Evolutionary conservation across 1,140 invertebrate genomes (phyloP).

Genomic region (Globodera ellingtonae): DNA sequence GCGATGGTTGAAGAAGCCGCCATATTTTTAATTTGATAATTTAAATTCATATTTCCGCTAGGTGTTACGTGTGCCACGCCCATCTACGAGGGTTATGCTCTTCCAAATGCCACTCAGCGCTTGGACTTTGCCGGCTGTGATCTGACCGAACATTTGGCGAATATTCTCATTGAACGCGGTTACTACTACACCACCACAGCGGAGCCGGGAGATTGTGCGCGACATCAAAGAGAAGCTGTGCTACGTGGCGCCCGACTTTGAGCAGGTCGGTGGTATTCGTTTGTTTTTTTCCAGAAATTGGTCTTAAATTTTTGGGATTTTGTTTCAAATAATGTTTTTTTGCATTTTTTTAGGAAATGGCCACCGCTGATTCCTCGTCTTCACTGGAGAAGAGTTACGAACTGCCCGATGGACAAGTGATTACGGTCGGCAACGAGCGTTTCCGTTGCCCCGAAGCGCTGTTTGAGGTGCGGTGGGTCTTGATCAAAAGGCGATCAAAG

Average conservation of each 20-base stretch:
- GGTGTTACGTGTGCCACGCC: conserved; percentile 64
- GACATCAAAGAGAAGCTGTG: conserved; percentile 77
- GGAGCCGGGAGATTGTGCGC: conserved; percentile 90
- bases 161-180: conserved; percentile 90
- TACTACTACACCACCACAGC: conserved; percentile 93
- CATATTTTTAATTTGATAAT: too few species aligned
- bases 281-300: not conserved
- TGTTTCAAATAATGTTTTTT: too few species aligned
- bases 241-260: conserved; percentile 84
- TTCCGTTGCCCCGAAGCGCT: conserved; percentile 96
- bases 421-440: conserved; percentile 93
- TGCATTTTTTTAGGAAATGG: too few species aligned
- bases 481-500: too few species aligned
- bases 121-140: conserved; percentile 58
- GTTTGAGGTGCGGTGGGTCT: too few species aligned
- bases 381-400: conserved; percentile 91
- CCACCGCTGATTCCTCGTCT: conserved; percentile 84
- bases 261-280: conserved; percentile 63
- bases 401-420: conserved; percentile 90
- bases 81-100: conserved; percentile 59
- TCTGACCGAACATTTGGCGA: conserved; percentile 72
- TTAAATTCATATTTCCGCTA: too few species aligned
- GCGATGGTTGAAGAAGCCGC: conserved; percentile 73
- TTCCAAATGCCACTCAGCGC: conserved; percentile 56
- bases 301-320: conserved; percentile 87